Evolutionary conservation across 2,888 invertebrate genomes (phyloP), one percentile per base, ranked within the genome.

Genomic region (Drosophila suboccidentalis): DNA sequence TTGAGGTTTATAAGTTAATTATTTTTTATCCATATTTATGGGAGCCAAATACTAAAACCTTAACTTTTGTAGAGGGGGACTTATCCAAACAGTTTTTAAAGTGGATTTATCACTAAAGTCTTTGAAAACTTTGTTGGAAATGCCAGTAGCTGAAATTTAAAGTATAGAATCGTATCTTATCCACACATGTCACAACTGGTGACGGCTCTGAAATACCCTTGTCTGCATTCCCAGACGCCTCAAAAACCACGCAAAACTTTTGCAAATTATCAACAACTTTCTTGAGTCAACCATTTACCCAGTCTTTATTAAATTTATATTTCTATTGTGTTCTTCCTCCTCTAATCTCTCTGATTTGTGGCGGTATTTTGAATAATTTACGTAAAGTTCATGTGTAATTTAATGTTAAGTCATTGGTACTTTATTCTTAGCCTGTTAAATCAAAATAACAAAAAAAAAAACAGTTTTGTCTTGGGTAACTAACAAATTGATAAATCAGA

Each of bases 211-310:
- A 32, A 39, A 51, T 8, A 17, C 22, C 22, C 19, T 26, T 63
- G 84, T 86, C 74, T 81, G 74, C 70, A 66, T 76, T 76, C 65
- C 58, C 80, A 83, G 80, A 86, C 83, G 55, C 36, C 32, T 15
- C 39, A 26, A 50, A 63, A 67, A 17, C 59, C 72, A 51, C 38
- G 59, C n/a, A n/a, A 71, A 86, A 86, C 76, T 86, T 79, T 80
- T 39, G n/a, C 9, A 15, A 47, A 60, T 66, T 50, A 54, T 58
- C 58, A 38, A 59, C 32, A 75, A 73, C 38, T 75, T 65, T 58
- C 11, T 8, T 15, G 8, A 59, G 54, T 39, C 34, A 51, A 59
- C 10, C 41, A 51, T 46, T 53, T 34, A 17, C 26, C 6, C 47
- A 54, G 34, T 13, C 29, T 17, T 11, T 2, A 10, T 9, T 39